Evolutionary conservation across 2,888 invertebrate genomes (phyloP).

Genomic region (Caenorhabditis sinica): DNA sequence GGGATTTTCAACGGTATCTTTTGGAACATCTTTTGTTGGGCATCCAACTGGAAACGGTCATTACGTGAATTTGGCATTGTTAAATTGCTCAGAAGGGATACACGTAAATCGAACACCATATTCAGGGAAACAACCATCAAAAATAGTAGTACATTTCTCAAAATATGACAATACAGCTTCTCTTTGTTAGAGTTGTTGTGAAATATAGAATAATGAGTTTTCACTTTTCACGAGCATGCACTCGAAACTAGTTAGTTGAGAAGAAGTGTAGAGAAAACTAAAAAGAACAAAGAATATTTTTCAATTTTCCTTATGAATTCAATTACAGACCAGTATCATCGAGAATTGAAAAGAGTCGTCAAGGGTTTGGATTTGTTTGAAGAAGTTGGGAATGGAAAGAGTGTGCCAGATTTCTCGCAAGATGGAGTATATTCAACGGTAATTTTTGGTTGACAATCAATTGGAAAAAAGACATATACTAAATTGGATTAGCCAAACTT

Average conservation of each 20-base stretch:
- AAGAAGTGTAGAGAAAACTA: background rate
- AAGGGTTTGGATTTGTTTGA: constrained; percentile 81
- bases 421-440: constrained; percentile 82
- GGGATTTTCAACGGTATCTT: constrained; percentile 5
- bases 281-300: constrained; percentile 14
- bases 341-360: constrained; percentile 72
- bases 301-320: background rate
- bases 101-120: background rate
- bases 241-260: constrained; percentile 8
- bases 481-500: no score
- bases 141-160: background rate
- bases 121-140: background rate
- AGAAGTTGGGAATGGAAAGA: constrained; percentile 74
- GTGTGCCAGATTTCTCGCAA: constrained; percentile 76
- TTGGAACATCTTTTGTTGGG: constrained; percentile 25
- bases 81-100: background rate
- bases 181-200: constrained; percentile 1
- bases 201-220: constrained; percentile 32
- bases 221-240: background rate
- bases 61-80: background rate
- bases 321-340: constrained; percentile 77
- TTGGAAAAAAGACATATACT: no score
- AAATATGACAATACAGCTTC: background rate
- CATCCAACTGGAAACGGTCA: constrained; percentile 1
- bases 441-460: constrained; percentile 4